A percentile compares a stretch with the other conserved stretches of the same genome.
These are phyloP conservation scores for Brachionus plicatilis DNA, from an alignment of 1,140 invertebrate species.

Conservation along the genomic window DNA sequence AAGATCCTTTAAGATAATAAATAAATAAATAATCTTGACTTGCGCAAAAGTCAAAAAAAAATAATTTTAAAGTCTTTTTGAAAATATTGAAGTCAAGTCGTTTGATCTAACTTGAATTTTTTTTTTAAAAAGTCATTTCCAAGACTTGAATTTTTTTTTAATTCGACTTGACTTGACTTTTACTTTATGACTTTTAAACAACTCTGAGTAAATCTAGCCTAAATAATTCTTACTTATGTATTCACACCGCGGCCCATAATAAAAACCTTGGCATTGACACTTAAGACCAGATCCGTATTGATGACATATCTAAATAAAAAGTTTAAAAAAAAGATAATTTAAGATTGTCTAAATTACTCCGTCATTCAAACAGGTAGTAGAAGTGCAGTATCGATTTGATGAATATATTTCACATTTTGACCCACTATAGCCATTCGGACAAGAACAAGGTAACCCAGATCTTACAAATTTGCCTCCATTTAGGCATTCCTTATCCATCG, in stretches of 20 bases:
- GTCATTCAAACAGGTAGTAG: not conserved
- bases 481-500: not conserved
- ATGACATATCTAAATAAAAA: not conserved
- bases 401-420: conserved; percentile 71
- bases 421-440: conserved; percentile 86
- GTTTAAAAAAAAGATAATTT: not conserved
- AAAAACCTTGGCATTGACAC: not conserved
- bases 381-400: not conserved
- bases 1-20: not conserved
- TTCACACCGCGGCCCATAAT: not conserved
- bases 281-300: not conserved
- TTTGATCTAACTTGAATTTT: too few species aligned
- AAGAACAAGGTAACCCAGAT: conserved; percentile 50
- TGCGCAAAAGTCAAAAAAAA: too few species aligned
- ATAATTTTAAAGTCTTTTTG: too few species aligned
- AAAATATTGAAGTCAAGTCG: too few species aligned
- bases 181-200: too few species aligned
- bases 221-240: not conserved
- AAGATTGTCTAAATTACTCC: not conserved
- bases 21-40: not conserved
- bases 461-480: not conserved
- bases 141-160: too few species aligned
- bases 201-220: too few species aligned
- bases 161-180: too few species aligned
- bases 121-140: too few species aligned